Evolutionary conservation across 1,140 invertebrate species (phyloP).

Genomic region (Battus philenor): DNA sequence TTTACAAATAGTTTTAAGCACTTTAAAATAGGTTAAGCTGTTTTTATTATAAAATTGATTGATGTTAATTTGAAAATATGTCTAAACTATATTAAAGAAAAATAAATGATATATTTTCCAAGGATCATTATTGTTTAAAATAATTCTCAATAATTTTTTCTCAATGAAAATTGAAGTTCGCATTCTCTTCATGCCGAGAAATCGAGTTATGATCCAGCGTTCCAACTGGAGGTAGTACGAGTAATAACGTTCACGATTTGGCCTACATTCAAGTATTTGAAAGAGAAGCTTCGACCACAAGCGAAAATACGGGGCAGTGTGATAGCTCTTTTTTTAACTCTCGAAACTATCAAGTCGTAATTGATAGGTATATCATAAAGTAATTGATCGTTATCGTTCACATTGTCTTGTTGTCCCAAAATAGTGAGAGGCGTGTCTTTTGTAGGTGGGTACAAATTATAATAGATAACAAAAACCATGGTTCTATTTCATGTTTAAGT

Average conservation of each 20-base stretch:
- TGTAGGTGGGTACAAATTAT: constrained; percentile 8
- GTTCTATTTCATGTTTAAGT: constrained; percentile 31
- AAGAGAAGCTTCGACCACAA: constrained; percentile 48
- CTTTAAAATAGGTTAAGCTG: no score
- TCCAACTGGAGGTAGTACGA: constrained; percentile 37
- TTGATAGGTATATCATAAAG: constrained; percentile 34
- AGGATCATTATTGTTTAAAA: neutral
- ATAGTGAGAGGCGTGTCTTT: constrained; percentile 29
- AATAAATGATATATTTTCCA: neutral
- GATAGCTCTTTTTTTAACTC: constrained; percentile 10
- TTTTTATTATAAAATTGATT: no score
- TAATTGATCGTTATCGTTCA: constrained; percentile 33
- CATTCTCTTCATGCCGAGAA: constrained; percentile 13
- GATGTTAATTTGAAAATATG: no score
- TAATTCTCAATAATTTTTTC: neutral
- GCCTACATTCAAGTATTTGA: constrained; percentile 50
- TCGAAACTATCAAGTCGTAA: constrained; percentile 21
- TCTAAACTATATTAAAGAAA: no score
- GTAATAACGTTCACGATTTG: constrained; percentile 49
- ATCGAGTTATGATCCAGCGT: constrained; percentile 10
- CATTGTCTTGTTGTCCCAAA: constrained; percentile 40
- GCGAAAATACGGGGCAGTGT: constrained; percentile 8
- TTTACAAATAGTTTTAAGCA: neutral
- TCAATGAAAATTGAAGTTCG: constrained; percentile 9
- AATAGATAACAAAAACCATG: constrained; percentile 6